phyloP scores from a whole-genome alignment of 2,797 vertebrate genomes.

The Smutsia gigantea region DNA sequence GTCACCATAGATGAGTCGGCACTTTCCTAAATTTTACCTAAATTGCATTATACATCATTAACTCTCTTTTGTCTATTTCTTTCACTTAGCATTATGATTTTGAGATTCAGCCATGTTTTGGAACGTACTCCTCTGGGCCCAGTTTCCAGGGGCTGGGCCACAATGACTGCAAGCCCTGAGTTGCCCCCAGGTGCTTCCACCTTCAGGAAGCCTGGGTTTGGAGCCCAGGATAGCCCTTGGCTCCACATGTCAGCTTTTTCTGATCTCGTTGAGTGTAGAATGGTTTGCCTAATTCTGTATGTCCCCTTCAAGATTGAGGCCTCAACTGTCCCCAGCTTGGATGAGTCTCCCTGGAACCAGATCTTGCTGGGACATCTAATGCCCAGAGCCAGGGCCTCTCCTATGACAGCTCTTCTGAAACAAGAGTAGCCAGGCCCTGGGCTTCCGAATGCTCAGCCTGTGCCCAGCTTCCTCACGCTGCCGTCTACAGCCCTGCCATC shows the following conservation, averaged over 20 bases:
- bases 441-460: background rate
- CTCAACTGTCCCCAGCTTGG: background rate
- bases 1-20: background rate
- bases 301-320: background rate
- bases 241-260: background rate
- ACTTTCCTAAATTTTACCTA: background rate
- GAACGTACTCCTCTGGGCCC: background rate
- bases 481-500: background rate
- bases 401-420: background rate
- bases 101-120: background rate
- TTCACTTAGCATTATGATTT: background rate
- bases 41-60: background rate
- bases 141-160: background rate
- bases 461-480: rapidly evolving
- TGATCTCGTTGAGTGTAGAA: background rate
- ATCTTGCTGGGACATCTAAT: background rate
- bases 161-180: background rate
- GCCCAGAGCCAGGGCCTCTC: background rate
- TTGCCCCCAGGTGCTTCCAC: too few relatives aligned
- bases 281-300: background rate
- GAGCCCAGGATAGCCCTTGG: background rate
- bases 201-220: background rate
- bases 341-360: background rate
- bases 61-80: background rate
- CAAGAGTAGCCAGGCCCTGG: too few relatives aligned